A percentile compares a stretch with the other conserved stretches of the same genome.
Evolutionary conservation across 2,797 vertebrate genomes (phyloP).

Genomic region (Helicolenus hilgendorfi): DNA sequence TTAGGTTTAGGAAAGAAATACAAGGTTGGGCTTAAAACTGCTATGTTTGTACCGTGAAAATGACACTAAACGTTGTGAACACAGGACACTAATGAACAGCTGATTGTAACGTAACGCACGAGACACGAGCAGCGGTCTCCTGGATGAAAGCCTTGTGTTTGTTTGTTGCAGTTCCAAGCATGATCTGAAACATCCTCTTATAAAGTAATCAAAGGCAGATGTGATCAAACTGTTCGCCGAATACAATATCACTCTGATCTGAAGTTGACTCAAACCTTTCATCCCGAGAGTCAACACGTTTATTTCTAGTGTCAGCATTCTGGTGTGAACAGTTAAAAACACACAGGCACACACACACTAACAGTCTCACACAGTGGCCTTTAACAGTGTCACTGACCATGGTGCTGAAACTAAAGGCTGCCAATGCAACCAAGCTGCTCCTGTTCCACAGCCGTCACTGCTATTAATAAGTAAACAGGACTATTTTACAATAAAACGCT

Average conservation of each 20-base stretch:
- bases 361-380: slow-evolving; percentile 5
- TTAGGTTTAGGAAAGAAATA: background rate
- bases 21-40: too few species aligned
- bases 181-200: background rate
- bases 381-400: slow-evolving; percentile 80
- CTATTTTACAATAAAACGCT: background rate
- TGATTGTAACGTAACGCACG: too few species aligned
- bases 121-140: too few species aligned
- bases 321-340: background rate
- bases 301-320: background rate
- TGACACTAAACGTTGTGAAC: too few species aligned
- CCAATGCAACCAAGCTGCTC: background rate
- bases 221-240: background rate
- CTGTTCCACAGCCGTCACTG: background rate
- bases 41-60: too few species aligned
- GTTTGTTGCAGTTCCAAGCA: background rate
- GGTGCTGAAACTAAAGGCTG: slow-evolving; percentile 82
- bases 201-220: background rate
- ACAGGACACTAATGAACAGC: too few species aligned
- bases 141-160: too few species aligned
- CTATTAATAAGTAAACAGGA: background rate
- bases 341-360: background rate
- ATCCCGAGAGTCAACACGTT: background rate
- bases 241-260: background rate
- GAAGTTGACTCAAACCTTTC: background rate